Evolutionary conservation across 2,113 vertebrate species (phyloP).

Genomic region (Salvelinus fontinalis): DNA sequence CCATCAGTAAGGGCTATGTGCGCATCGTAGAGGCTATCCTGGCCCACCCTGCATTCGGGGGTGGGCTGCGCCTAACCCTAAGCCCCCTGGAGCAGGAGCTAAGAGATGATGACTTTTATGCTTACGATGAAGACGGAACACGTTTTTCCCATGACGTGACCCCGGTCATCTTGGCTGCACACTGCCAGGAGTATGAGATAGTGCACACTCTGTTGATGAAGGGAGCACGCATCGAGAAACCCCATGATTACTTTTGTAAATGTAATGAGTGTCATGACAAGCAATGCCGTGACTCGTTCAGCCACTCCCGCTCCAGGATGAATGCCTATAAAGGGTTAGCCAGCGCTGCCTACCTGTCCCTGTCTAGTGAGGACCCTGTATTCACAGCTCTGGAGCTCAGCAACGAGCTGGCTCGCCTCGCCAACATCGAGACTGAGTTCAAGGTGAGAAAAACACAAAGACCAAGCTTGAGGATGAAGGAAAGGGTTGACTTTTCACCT

Average conservation of each 20-base stretch:
- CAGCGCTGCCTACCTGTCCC: constrained; percentile 84
- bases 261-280: constrained; percentile 82
- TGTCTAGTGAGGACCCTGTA: constrained; percentile 84
- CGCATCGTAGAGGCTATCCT: constrained; percentile 89
- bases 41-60: constrained; percentile 83
- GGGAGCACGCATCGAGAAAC: constrained; percentile 85
- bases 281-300: constrained; percentile 84
- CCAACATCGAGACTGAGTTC: constrained; percentile 90
- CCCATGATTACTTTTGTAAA: constrained; percentile 88
- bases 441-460: constrained; percentile 72
- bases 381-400: constrained; percentile 80
- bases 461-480: background rate
- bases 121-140: constrained; percentile 89
- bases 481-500: no score
- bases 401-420: constrained; percentile 85
- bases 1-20: constrained; percentile 89
- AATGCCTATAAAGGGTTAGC: constrained; percentile 87
- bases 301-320: constrained; percentile 85
- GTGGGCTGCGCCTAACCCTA: constrained; percentile 77
- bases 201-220: constrained; percentile 82
- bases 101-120: constrained; percentile 85
- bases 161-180: constrained; percentile 49
- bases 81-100: constrained; percentile 78
- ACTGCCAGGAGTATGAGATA: constrained; percentile 53
- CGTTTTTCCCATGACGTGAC: constrained; percentile 52